A percentile compares a stretch with the other conserved stretches of the same genome.
phyloP scores from a whole-genome alignment of 2,797 vertebrate species.

The Sitta carolinensis region DNA sequence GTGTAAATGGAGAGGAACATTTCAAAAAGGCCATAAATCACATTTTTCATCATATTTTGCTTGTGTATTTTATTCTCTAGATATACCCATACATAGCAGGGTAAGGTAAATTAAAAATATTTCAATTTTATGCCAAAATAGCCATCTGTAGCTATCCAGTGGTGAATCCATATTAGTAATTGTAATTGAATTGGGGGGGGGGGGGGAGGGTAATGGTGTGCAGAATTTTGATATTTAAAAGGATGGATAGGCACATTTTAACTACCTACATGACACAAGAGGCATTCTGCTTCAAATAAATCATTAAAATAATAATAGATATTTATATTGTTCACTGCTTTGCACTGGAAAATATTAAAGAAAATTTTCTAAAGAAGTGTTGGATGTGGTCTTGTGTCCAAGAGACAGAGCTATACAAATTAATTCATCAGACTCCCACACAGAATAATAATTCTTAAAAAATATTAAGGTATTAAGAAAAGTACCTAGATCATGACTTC shows the following conservation, averaged over 20 bases:
- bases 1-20: neutral
- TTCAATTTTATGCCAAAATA: neutral
- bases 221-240: neutral
- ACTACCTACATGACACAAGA: neutral
- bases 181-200: neutral
- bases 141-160: neutral
- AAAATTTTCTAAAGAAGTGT: neutral
- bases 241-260: neutral
- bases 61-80: neutral
- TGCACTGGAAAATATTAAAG: neutral
- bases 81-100: neutral
- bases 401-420: neutral
- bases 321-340: neutral
- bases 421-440: neutral
- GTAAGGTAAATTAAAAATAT: neutral
- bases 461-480: neutral
- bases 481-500: neutral
- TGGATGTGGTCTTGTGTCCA: neutral
- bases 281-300: neutral
- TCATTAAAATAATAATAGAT: neutral
- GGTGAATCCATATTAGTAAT: neutral
- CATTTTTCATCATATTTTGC: neutral
- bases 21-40: neutral
- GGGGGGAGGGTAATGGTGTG: neutral
- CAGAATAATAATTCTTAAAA: neutral